Evolutionary conservation across 2,113 vertebrate species (phyloP), one percentile per base, ranked within the genome.

Genomic region (Cyanoderma ruficeps): DNA sequence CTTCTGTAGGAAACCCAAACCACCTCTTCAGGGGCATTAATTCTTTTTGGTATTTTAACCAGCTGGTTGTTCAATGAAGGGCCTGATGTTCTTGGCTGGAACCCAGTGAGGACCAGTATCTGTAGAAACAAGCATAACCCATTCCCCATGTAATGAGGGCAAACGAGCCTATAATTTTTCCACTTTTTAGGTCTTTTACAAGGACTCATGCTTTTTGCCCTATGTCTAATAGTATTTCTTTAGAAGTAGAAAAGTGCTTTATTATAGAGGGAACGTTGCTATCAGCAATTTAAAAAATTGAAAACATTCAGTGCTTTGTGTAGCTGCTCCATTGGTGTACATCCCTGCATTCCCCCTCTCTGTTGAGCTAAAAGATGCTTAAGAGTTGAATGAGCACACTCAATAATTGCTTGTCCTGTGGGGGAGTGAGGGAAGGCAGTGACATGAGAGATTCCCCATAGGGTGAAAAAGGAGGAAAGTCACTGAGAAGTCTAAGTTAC

Each of bases 41-140:
- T 69, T 23, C 22, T 68, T 7, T 14, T n/a, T 18, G 18, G 35
- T n/a, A 6, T 41, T 59, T 15, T n/a, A 24, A 41, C 11, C 53
- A 69, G 18, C 28, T 27, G 28, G 17, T 28, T 59, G 44, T 23
- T 81, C 1, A 0, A 23, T 41, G 53, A 47, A 47, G n/a, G 28
- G 64, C 2, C 18, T 49, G 78, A 69, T 49, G 23, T 18, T 69
- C 64, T 82, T 59, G 35, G 55, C 30, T 82, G 64, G 35, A 59
- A 49, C 14, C 6, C 64, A 41, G 4, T 0, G 3, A 82, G 28
- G 14, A 41, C 23, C 1, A 1, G 23, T 49, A 41, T 41, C 53
- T 69, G 79, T 41, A 64, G 53, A 82, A 59, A 81, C 41, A 81
- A 81, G 41, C 63, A 57, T 21, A 33, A 33, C 17, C 17, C 22